A percentile compares a stretch with the other conserved stretches of the same genome.
Conservation (phyloP, 2,113 vertebrate species). For the Nesoenas mayeri region DNA sequence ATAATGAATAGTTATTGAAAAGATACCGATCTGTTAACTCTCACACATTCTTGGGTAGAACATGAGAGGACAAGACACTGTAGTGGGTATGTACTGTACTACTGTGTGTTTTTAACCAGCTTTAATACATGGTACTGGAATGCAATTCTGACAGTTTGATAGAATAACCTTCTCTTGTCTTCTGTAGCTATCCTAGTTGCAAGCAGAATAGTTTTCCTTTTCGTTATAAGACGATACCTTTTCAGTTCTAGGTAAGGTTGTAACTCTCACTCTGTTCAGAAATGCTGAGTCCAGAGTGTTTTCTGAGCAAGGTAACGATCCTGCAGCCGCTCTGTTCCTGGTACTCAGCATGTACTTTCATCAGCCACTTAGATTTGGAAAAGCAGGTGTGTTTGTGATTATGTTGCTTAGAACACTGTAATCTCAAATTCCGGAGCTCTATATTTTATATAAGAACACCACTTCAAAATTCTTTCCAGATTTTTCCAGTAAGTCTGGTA, state of each 20-base stretch:
- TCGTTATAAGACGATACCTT: background rate
- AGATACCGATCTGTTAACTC: background rate
- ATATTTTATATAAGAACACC: background rate
- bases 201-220: background rate
- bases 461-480: background rate
- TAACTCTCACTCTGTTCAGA: rapidly evolving
- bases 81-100: too few relatives aligned
- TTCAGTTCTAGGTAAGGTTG: background rate
- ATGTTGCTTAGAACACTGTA: background rate
- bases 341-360: background rate
- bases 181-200: background rate
- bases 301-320: background rate
- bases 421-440: background rate
- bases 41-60: background rate
- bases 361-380: background rate
- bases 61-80: background rate
- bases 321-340: background rate
- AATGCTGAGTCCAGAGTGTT: background rate
- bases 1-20: background rate
- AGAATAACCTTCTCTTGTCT: background rate
- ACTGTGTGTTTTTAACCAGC: too few relatives aligned
- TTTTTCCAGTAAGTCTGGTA: background rate
- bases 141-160: background rate
- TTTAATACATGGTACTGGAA: background rate
- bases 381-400: background rate